A percentile compares a stretch with the other conserved stretches of the same genome.
Conservation (phyloP, 2,888 invertebrate genomes). For the Cantharis lateralis region DNA sequence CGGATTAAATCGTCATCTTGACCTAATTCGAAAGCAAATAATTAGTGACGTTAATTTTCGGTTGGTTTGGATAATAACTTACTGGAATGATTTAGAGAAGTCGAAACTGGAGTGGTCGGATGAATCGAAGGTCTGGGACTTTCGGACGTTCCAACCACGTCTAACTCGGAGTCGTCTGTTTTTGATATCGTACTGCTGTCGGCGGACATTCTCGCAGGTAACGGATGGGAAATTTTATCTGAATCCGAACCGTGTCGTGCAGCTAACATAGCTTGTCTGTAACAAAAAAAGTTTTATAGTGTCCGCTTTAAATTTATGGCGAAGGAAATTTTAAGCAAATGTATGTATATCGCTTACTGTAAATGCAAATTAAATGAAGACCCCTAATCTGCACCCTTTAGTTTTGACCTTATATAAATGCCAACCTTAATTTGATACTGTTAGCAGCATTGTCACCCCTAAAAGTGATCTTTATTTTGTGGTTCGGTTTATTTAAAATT, state of each 20-base stretch:
- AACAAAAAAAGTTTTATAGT: conserved; percentile 43
- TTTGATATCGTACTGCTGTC: conserved; percentile 63
- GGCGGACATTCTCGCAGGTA: conserved; percentile 56
- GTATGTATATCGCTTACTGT: conserved; percentile 54
- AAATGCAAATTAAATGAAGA: conserved; percentile 49
- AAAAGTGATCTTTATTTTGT: conserved; percentile 42
- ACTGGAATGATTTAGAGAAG: conserved; percentile 49
- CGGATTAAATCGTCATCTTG: conserved; percentile 61
- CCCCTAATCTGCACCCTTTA: conserved; percentile 43
- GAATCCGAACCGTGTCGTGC: conserved; percentile 60
- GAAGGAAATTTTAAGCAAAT: conserved; percentile 33
- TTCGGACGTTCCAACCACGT: conserved; percentile 87
- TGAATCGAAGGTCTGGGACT: conserved; percentile 71
- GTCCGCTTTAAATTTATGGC: background rate
- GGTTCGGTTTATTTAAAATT: conserved; percentile 46
- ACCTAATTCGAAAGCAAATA: conserved; percentile 54
- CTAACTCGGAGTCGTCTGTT: conserved; percentile 83
- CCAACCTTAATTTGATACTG: conserved; percentile 53
- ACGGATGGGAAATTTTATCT: conserved; percentile 59
- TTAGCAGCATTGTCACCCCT: conserved; percentile 44
- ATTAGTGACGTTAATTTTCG: conserved; percentile 22
- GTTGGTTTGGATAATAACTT: conserved; percentile 37
- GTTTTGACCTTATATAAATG: conserved; percentile 52
- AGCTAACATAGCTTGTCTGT: conserved; percentile 75
- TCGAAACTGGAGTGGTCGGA: conserved; percentile 49